Base-by-base conservation (phyloP, 2,888 invertebrate genomes). In the Xestia c-nigrum region DNA sequence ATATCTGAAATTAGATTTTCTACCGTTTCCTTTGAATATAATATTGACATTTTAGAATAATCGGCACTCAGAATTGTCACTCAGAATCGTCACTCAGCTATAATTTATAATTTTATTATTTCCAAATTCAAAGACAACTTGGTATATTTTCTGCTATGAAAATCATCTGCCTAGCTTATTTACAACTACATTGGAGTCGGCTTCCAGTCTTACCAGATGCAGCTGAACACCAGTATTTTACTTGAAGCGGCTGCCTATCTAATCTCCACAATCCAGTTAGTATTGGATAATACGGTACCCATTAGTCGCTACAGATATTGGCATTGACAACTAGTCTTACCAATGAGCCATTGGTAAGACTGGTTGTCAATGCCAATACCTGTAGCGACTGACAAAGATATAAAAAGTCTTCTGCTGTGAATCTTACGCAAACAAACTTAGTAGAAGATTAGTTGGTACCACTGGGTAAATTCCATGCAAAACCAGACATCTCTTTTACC, bases 1-100 rank as follows among this genome's bases (percentile, higher is more conserved):
- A 43, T 66, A 12, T 40, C 46, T 61, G 3, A 61, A 65, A 64
- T 80, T 21, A 24, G n/a, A 50, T 43, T 78, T 16, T 14, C 16
- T 38, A 1, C 40, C 14, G 2, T 21, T 31, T 61, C 67, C 52
- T 70, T 43, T 31, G 46, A 57, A 16, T 16, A 14, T 31, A 38
- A 31, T 5, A 70, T 57, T 57, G 61, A n/a, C 14, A 46, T 52
- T 68, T 52, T 52, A 16, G 12, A 57, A 69, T 16, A 43, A 43
- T 14, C 64, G n/a, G 6, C 12, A 43, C n/a, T 52, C 43, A 63
- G n/a, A n/a, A n/a, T n/a, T n/a, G n/a, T n/a, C n/a, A n/a, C n/a
- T n/a, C n/a, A 72, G 24, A 43, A 24, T 47, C n/a, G 3, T 66
- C 43, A 43, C 43, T 43, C 6, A 64, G 14, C 1, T 14, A 0